phyloP scores from a whole-genome alignment of 2,113 vertebrate genomes.

The Oncorhynchus mykiss region DNA sequence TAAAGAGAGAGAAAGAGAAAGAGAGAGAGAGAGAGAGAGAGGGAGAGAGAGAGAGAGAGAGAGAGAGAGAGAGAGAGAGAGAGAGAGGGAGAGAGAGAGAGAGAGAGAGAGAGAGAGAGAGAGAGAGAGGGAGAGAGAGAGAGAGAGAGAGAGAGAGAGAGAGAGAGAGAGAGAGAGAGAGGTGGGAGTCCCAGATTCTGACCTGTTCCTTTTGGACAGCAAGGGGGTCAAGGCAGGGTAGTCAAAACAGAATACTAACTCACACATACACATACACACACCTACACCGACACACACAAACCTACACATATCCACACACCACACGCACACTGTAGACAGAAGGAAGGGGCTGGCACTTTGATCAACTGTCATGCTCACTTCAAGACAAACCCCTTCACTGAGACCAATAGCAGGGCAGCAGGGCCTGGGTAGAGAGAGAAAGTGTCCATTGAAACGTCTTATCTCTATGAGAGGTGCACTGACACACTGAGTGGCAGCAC shows the following conservation, averaged over 20 bases:
- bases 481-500: slow-evolving; percentile 60
- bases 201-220: slow-evolving; percentile 64
- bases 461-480: slow-evolving; percentile 44
- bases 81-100: too few species aligned
- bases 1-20: too few species aligned
- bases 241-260: slow-evolving; percentile 49
- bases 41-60: too few species aligned
- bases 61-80: too few species aligned
- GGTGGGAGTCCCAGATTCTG: slow-evolving; percentile 55
- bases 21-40: too few species aligned
- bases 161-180: background rate
- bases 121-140: too few species aligned
- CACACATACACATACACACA: slow-evolving; percentile 41
- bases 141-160: too few species aligned
- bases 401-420: slow-evolving; percentile 53
- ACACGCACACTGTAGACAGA: slow-evolving; percentile 32
- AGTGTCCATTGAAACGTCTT: slow-evolving; percentile 45
- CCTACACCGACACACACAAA: slow-evolving; percentile 16
- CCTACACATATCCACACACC: slow-evolving; percentile 2
- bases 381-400: slow-evolving; percentile 68
- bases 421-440: slow-evolving; percentile 27
- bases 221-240: slow-evolving; percentile 63
- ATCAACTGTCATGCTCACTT: slow-evolving; percentile 66
- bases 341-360: slow-evolving; percentile 57
- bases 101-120: too few species aligned